phyloP scores from a whole-genome alignment of 2,797 vertebrate genomes.

The Peromyscus attwateri region DNA sequence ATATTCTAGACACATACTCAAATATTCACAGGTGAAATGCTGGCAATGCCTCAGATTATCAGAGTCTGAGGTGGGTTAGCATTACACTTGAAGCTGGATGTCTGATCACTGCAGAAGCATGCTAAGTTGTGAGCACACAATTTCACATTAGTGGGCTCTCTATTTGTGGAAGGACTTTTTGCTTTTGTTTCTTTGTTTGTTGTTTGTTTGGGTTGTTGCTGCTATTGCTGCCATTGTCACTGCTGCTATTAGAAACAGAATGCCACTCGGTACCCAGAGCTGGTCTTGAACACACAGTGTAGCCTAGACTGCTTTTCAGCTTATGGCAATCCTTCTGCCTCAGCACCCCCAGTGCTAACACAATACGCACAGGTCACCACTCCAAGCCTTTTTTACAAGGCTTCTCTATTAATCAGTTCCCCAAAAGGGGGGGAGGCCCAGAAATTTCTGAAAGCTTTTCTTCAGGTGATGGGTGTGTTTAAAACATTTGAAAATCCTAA shows the following conservation, averaged over 20 bases:
- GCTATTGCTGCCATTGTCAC: not conserved
- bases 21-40: not conserved
- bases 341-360: not conserved
- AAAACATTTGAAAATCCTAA: slow-evolving; percentile 33
- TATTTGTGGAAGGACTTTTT: not conserved
- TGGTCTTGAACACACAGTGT: not conserved
- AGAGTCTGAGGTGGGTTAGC: not conserved
- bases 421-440: not conserved
- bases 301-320: not conserved
- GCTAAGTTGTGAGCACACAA: not conserved
- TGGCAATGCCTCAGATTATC: not conserved
- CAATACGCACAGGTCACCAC: not conserved
- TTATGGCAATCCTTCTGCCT: not conserved
- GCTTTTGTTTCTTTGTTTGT: not conserved
- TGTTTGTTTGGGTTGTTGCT: not conserved
- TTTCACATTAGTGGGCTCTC: not conserved
- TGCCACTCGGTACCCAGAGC: not conserved
- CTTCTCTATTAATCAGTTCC: not conserved
- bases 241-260: not conserved
- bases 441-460: not conserved
- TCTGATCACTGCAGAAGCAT: not conserved
- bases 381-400: not conserved
- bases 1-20: not conserved
- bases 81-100: not conserved
- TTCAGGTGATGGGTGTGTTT: not conserved